Percentiles rank a stretch among this genome's conserved stretches.
Conservation (phyloP, 2,113 vertebrate species). For the Saguinus midas region DNA sequence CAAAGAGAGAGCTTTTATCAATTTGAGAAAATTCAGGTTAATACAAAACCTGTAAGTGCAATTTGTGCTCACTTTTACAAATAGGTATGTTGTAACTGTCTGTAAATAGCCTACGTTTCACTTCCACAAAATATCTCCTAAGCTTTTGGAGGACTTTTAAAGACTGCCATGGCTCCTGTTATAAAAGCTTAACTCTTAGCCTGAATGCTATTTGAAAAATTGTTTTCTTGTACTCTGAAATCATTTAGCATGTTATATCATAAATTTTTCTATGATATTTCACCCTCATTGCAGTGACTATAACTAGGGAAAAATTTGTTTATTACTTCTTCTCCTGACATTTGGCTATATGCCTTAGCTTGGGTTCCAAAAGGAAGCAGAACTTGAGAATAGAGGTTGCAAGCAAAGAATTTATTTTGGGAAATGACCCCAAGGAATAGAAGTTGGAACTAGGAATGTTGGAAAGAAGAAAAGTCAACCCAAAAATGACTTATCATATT, state of each 20-base stretch:
- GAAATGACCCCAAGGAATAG: neutral
- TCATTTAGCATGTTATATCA: neutral
- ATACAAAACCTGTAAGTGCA: neutral
- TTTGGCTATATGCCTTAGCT: slow-evolving; percentile 16
- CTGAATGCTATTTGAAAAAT: neutral
- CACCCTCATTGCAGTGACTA: neutral
- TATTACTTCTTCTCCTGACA: neutral
- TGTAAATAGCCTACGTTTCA: neutral
- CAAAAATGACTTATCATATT: neutral
- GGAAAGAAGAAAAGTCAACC: neutral
- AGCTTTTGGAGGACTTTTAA: neutral
- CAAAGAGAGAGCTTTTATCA: slow-evolving; percentile 23
- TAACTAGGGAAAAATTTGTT: neutral
- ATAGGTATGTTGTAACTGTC: neutral
- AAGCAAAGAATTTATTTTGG: neutral
- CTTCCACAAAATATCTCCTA: neutral
- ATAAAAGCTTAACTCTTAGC: neutral
- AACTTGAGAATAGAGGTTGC: neutral
- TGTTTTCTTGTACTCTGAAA: neutral
- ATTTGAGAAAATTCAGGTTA: slow-evolving; percentile 20
- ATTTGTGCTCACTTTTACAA: neutral
- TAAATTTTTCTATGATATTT: neutral
- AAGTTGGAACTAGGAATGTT: neutral
- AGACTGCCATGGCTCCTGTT: neutral
- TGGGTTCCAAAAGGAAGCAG: neutral